Base-by-base conservation (phyloP, 2,888 invertebrate species). In the Calliopum simillimum region DNA sequence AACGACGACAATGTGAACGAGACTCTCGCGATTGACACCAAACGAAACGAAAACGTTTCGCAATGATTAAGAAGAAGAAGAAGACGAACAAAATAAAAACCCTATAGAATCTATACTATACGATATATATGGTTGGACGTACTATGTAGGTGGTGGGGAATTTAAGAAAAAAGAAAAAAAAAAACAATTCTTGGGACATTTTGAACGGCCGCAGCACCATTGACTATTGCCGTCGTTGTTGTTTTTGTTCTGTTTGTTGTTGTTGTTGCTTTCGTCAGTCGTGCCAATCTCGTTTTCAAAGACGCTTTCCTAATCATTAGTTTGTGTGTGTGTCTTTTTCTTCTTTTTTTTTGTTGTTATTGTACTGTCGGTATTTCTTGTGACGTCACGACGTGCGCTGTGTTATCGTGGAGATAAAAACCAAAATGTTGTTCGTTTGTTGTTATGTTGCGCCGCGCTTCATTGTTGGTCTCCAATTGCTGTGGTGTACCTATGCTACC, bases 361-460 rank as follows among this genome's bases (percentile, higher is more conserved):
- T 44, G 46, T 44, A 14, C n/a, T 44, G 46, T 21, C 61, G 46
- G 56, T 58, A 58, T 33, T 58, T 58, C 41, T 58, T 58, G 56
- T 58, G 56, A 58, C 56, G 41, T 58, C 56, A 58, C 56, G 14
- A n/a, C n/a, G 16, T n/a, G 8, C 33, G n/a, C n/a, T n/a, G n/a
- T 33, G 33, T 14, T 33, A 4, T 33, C n/a, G 4, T 21, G 14
- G 8, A 33, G 56, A 23, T 23, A 58, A 58, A n/a, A 16, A 4
- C 13, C 8, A 19, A 12, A 13, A 13, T 53, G 53, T 23, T 53
- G 53, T 51, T 51, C 3, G n/a, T n/a, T 51, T 21, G 51, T 23
- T 21, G 23, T 14, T 19, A 53, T 19, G 6, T 53, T 23, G 8
- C 53, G 1, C 11, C 16, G 53, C 21, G 3, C 19, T 4, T 53